Conservation (phyloP, 1,140 invertebrate genomes). For the Arion vulgaris region DNA sequence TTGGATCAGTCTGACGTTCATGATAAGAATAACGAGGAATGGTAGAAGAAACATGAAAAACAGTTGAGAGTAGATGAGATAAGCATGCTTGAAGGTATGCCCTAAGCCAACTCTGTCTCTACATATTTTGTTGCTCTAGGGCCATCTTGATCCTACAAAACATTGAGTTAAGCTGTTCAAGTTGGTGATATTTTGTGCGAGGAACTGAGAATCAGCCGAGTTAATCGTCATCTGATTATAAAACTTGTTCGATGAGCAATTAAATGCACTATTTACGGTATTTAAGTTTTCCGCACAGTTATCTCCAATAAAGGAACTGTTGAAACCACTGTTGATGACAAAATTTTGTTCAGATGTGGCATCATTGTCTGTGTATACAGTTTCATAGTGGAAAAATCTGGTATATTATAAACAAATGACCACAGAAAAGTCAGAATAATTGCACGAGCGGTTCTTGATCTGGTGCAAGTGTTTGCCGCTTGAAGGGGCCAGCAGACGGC, state of each 20-base stretch:
- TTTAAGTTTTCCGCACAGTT: neutral
- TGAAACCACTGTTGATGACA: neutral
- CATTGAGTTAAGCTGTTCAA: slow-evolving; percentile 9
- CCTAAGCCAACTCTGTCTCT: slow-evolving; percentile 70
- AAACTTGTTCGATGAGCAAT: neutral
- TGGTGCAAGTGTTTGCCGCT: slow-evolving; percentile 84
- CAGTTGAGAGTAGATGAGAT: slow-evolving; percentile 80
- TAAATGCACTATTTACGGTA: neutral
- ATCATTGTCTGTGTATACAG: slow-evolving; percentile 38
- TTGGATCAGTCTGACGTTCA: slow-evolving; percentile 82
- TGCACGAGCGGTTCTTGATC: slow-evolving; percentile 75
- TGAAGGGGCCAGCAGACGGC: slow-evolving; percentile 84
- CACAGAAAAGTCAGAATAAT: slow-evolving; percentile 79
- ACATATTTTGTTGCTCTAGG: slow-evolving; percentile 12
- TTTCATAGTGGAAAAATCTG: slow-evolving; percentile 79
- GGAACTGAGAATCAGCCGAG: neutral
- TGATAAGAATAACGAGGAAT: slow-evolving; percentile 78
- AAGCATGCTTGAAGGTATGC: slow-evolving; percentile 77
- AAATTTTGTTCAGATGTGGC: too few relatives aligned
- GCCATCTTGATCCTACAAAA: slow-evolving; percentile 34
- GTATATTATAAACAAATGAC: slow-evolving; percentile 79
- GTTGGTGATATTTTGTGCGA: neutral
- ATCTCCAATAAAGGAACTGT: neutral
- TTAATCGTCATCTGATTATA: neutral
- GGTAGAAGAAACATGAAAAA: slow-evolving; percentile 80